Percentiles rank a stretch among this genome's conserved stretches.
Conservation (phyloP, 2,797 vertebrate genomes). For the Diplodus puntazzo region DNA sequence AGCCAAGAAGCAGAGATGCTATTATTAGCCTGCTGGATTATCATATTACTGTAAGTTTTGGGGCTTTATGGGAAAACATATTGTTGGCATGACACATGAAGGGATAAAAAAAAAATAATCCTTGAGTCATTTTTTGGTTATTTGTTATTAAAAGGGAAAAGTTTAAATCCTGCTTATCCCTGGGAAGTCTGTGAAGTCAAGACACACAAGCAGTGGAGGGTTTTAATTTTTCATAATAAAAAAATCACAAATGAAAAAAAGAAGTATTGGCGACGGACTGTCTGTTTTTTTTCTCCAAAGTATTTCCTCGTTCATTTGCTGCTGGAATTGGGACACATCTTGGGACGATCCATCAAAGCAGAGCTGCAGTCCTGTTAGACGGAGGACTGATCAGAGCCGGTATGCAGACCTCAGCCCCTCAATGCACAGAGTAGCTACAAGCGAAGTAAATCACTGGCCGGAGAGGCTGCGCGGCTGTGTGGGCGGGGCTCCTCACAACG, state of each 20-base stretch:
- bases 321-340: slow-evolving; percentile 63
- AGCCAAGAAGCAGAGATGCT: neutral
- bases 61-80: slow-evolving; percentile 30
- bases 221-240: slow-evolving; percentile 56
- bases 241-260: slow-evolving; percentile 25
- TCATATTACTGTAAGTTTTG: slow-evolving; percentile 1
- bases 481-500: slow-evolving; percentile 61
- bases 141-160: slow-evolving; percentile 43
- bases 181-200: slow-evolving; percentile 35
- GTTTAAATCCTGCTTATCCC: slow-evolving; percentile 45
- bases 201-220: slow-evolving; percentile 19
- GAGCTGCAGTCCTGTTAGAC: slow-evolving; percentile 52
- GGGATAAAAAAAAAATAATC: slow-evolving; percentile 5
- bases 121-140: slow-evolving; percentile 3
- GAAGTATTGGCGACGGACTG: slow-evolving; percentile 9
- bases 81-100: slow-evolving; percentile 15
- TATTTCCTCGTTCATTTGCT: slow-evolving; percentile 56
- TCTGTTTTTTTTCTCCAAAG: slow-evolving; percentile 27
- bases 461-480: slow-evolving; percentile 35
- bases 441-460: slow-evolving; percentile 74
- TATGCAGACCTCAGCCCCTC: slow-evolving; percentile 67
- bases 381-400: slow-evolving; percentile 49
- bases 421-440: slow-evolving; percentile 64
- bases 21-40: slow-evolving; percentile 11
- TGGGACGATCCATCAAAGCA: slow-evolving; percentile 64